Base-by-base conservation (phyloP, 2,888 invertebrate genomes). In the Hoplodrina blanda region DNA sequence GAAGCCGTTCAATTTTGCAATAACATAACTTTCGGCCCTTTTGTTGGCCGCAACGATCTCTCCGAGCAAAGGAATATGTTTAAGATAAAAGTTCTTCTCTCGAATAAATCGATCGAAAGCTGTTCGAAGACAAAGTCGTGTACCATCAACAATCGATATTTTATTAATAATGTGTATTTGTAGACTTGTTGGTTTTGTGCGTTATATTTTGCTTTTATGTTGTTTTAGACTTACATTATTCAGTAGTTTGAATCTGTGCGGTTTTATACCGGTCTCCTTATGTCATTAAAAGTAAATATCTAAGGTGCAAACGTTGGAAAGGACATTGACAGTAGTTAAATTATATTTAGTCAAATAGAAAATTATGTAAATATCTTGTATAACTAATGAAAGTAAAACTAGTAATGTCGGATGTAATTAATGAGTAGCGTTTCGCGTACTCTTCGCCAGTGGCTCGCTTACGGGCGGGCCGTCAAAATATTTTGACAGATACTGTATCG, bases 311-410 rank as follows among this genome's bases (percentile, higher is more conserved):
- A 65, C 37, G 73, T 30, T 64, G 63, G 67, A 76, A 72, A 79
- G 76, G 74, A 73, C 66, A 52, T 41, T 55, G 30, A 54, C 62
- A 61, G 59, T 71, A 69, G 70, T 79, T 75, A 67, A 25, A 83
- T 83, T 81, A 78, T 78, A 86, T 82, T 82, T 78, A 75, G 49
- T 80, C 81, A 81, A 85, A 85, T 85, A 87, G 88, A 88, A 87
- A 88, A 89, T 88, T 90, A 89, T 88, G 88, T 89, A 90, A 91
- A 91, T 90, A 85, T 89, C 88, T 94, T 93, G 92, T 93, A 91
- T 92, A 94, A 94, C 91, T 92, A 91, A 93, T 90, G 94, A 95
- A 94, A 95, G 94, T 92, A 85, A 89, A 87, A 90, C 91, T 87
- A 89, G 88, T 87, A 88, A 89, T 89, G 91, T 92, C 90, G 87